Conservation (phyloP, 92 coral and sea anemone species). For the Micromussa lordhowensis region DNA sequence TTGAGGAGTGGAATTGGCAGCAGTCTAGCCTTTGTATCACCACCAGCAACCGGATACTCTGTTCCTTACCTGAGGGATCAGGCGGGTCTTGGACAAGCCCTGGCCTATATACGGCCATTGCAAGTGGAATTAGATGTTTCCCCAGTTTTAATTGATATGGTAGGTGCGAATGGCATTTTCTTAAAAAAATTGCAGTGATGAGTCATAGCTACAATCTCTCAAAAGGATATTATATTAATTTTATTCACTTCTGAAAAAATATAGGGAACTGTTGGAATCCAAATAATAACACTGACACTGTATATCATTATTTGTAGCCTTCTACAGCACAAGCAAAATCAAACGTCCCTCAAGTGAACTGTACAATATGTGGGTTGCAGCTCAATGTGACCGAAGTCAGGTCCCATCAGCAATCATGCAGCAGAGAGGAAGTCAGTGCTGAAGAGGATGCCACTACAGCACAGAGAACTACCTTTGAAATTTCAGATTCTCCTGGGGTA, state of each 20-base stretch:
- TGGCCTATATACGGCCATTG: constrained; percentile 62
- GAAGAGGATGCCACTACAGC: constrained; percentile 6
- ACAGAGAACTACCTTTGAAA: constrained; percentile 7
- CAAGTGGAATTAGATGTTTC: constrained; percentile 52
- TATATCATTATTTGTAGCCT: constrained; percentile 6
- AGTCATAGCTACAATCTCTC: constrained; percentile 15
- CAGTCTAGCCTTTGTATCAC: constrained; percentile 31
- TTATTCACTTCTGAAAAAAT: not conserved
- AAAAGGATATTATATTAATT: not conserved
- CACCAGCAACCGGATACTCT: constrained; percentile 61
- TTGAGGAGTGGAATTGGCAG: constrained; percentile 50
- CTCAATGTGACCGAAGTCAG: constrained; percentile 41
- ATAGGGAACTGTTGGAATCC: no score
- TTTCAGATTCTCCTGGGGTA: constrained; percentile 20
- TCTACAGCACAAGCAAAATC: constrained; percentile 28
- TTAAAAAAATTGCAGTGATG: constrained; percentile 21
- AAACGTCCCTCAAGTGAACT: constrained; percentile 32
- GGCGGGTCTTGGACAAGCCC: constrained; percentile 63
- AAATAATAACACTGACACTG: not conserved
- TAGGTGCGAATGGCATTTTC: constrained; percentile 15
- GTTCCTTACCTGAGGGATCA: constrained; percentile 60
- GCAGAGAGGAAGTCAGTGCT: constrained; percentile 3
- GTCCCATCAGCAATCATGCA: constrained; percentile 30
- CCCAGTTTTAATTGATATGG: constrained; percentile 28
- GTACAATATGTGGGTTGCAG: constrained; percentile 33